Base-by-base conservation (phyloP, 2,797 vertebrate genomes). In the Enteromius fasciolatus region DNA sequence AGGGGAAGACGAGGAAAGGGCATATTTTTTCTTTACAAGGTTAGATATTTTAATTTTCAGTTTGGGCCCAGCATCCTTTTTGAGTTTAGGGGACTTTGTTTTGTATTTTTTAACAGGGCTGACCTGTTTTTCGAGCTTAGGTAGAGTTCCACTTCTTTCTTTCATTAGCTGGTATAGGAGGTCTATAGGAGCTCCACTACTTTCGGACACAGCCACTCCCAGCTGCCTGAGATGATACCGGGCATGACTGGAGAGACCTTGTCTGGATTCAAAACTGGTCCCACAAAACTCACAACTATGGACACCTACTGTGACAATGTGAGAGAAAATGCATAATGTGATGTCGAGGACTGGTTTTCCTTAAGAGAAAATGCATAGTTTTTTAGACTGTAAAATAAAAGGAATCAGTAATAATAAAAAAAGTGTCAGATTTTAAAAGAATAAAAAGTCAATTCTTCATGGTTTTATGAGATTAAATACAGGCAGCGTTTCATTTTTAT, bases 231-330 rank as follows among this genome's bases (percentile, higher is more conserved):
- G 92, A 84, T 95, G 94, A 76, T 90, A 91, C 5, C 94, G 92
- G n/a, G 93, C 93, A 0, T 94, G 93, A 87, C 92, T 94, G 75
- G 93, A 94, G 25, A 95, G 92, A 15, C 94, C 94, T 39, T 89
- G 89, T 0, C 92, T 89, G 0, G 93, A 90, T 85, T 94, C 94
- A 50, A 95, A 94, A 87, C 84, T 91, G 0, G 88, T 87, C 17
- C 94, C 93, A 39, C 93, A 94, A 63, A 93, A 89, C 83, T 93
- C 91, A 74, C 94, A 95, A 8, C 91, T 86, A 31, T 93, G 33
- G 12, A 25, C 11, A 7, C 86, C 91, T 87, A 81, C 81, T 80
- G 83, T 52, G 50, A 64, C 3, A 61, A 46, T 54, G 79, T 31
- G 31, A 76, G 14, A 61, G 41, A 46, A 17, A 69, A 50, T 61